phyloP scores from a whole-genome alignment of 2,797 vertebrate species.

The Sparus aurata region DNA sequence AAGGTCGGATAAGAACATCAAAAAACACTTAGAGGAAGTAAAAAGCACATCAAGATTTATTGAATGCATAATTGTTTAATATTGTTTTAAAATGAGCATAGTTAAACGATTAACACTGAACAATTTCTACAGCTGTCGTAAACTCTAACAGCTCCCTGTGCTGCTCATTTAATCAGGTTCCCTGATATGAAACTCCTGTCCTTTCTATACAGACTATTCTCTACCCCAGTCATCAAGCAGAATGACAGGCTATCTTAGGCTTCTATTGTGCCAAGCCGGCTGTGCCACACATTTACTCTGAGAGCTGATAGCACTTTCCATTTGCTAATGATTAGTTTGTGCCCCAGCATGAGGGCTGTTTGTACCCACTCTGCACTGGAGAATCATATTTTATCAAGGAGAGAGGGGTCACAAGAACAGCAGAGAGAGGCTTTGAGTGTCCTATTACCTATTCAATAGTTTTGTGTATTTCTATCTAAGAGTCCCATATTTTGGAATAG shows the following conservation, averaged over 20 bases:
- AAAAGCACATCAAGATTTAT: background rate
- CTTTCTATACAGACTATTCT: constrained; percentile 46
- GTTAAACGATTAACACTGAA: background rate
- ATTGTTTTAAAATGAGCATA: background rate
- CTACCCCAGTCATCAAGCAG: constrained; percentile 17
- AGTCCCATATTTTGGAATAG: constrained; percentile 28
- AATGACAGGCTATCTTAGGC: constrained; percentile 42
- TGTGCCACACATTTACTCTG: constrained; percentile 46
- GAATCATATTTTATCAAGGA: constrained; percentile 57
- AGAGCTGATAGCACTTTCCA: constrained; percentile 65
- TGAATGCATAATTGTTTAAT: background rate
- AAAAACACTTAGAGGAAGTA: background rate
- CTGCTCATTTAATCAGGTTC: constrained; percentile 42
- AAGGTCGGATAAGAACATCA: background rate
- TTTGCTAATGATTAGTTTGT: constrained; percentile 68
- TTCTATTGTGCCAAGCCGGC: constrained; percentile 47
- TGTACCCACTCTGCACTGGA: constrained; percentile 54
- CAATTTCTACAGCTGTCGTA: background rate
- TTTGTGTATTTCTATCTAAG: constrained; percentile 46
- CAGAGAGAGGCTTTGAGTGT: constrained; percentile 45
- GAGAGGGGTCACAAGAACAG: constrained; percentile 51
- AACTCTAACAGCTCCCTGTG: background rate
- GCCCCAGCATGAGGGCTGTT: constrained; percentile 50
- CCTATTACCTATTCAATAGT: constrained; percentile 50
- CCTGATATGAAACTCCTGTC: constrained; percentile 36